A percentile compares a stretch with the other conserved stretches of the same genome.
Evolutionary conservation across 2,113 vertebrate genomes (phyloP).

Genomic region (Rhea americana): DNA sequence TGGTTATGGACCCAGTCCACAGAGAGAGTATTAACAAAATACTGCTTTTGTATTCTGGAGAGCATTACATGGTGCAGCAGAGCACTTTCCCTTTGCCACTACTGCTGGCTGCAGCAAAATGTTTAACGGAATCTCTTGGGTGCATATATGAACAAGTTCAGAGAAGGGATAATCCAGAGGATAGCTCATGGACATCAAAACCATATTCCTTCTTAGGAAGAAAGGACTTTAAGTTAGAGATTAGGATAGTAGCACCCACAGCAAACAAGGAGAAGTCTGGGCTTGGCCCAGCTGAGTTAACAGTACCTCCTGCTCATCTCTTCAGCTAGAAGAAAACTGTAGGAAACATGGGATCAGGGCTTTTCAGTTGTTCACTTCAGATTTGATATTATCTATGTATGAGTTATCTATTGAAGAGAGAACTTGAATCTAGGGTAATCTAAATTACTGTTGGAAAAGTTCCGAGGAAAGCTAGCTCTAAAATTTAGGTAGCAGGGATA

Average conservation of each 20-base stretch:
- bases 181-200: background rate
- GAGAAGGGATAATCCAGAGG: background rate
- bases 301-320: background rate
- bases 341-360: background rate
- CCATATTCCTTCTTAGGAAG: background rate
- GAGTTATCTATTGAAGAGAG: background rate
- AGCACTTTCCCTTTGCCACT: background rate
- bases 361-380: background rate
- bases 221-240: background rate
- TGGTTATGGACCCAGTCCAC: background rate
- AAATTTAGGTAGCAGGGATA: too few relatives aligned
- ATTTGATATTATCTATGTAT: background rate
- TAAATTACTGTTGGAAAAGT: background rate
- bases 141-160: background rate
- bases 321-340: background rate
- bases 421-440: background rate
- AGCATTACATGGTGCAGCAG: rapidly evolving
- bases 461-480: background rate
- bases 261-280: background rate
- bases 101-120: background rate
- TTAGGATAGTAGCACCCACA: background rate
- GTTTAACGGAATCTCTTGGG: background rate
- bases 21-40: background rate
- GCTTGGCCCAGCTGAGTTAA: background rate
- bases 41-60: background rate